A percentile compares a stretch with the other conserved stretches of the same genome.
phyloP scores from a whole-genome alignment of 2,113 vertebrate genomes.

The Leuciscus idus region DNA sequence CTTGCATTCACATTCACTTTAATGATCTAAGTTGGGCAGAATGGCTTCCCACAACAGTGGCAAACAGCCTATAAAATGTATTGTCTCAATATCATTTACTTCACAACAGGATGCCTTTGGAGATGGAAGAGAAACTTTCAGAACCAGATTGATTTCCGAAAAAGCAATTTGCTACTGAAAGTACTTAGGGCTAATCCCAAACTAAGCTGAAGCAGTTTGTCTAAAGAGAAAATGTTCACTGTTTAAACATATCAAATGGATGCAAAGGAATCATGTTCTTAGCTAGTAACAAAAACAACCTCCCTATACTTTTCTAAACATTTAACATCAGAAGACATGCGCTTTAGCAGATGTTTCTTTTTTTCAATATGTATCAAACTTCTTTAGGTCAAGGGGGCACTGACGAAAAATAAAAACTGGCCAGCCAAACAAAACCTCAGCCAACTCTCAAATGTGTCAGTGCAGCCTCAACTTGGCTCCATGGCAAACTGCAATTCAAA shows the following conservation, averaged over 20 bases:
- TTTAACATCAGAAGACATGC: conserved; percentile 4
- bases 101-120: conserved; percentile 30
- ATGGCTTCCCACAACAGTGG: conserved; percentile 20
- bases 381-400: neutral
- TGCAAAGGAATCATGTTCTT: neutral
- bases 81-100: conserved; percentile 24
- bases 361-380: neutral
- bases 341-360: neutral
- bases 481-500: conserved; percentile 25
- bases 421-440: conserved; percentile 6
- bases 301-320: neutral
- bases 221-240: neutral
- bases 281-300: neutral
- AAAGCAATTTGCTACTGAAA: conserved; percentile 36
- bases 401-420: conserved; percentile 31
- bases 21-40: conserved; percentile 31
- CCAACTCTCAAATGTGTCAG: conserved; percentile 23
- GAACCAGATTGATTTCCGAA: conserved; percentile 18
- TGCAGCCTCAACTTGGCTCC: conserved; percentile 12
- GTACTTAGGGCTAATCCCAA: conserved; percentile 21
- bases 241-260: conserved; percentile 1
- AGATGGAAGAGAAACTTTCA: conserved; percentile 8
- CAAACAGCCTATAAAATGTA: conserved; percentile 18
- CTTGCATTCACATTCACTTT: neutral
- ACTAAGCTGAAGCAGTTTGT: conserved; percentile 9